A percentile compares a stretch with the other conserved stretches of the same genome.
Evolutionary conservation across 2,113 vertebrate genomes (phyloP).

Genomic region (Crotalus tigris): DNA sequence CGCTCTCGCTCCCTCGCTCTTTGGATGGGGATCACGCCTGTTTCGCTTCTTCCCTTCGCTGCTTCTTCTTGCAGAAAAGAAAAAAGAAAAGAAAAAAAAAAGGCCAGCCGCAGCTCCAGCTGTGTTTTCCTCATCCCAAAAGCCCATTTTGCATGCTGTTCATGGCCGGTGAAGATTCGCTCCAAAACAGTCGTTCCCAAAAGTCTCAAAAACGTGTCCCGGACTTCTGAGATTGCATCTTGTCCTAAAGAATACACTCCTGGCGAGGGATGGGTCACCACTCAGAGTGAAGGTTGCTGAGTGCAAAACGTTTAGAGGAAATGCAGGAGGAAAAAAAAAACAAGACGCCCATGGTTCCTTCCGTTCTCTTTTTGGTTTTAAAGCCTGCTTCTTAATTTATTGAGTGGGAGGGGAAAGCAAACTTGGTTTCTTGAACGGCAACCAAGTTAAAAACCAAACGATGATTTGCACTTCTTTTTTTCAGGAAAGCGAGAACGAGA

Average conservation of each 20-base stretch:
- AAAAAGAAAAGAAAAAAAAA: neutral
- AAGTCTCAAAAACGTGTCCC: constrained; percentile 54
- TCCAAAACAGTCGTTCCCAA: constrained; percentile 38
- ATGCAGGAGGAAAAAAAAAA: constrained; percentile 19
- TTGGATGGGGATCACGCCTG: constrained; percentile 32
- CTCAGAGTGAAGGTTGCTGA: constrained; percentile 36
- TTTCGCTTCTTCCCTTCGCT: neutral
- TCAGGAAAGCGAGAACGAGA: constrained; percentile 28
- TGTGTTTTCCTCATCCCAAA: constrained; percentile 22
- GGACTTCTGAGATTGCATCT: constrained; percentile 59
- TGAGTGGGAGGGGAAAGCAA: neutral
- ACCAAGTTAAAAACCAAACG: constrained; percentile 56
- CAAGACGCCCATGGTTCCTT: constrained; percentile 28
- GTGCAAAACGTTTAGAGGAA: constrained; percentile 50
- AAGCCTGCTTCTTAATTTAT: constrained; percentile 56
- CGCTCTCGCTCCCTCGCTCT: constrained; percentile 52
- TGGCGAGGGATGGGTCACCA: constrained; percentile 25
- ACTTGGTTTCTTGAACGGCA: constrained; percentile 32
- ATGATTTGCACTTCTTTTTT: constrained; percentile 36
- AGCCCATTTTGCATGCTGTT: constrained; percentile 39
- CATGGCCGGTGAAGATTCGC: constrained; percentile 23
- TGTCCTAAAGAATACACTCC: constrained; percentile 48
- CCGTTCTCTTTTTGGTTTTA: constrained; percentile 32
- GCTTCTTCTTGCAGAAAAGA: neutral
- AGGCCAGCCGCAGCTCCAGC: neutral